A percentile compares a stretch with the other conserved stretches of the same genome.
phyloP scores from a whole-genome alignment of 1,140 invertebrate species.

The Dufourea novaeangliae region DNA sequence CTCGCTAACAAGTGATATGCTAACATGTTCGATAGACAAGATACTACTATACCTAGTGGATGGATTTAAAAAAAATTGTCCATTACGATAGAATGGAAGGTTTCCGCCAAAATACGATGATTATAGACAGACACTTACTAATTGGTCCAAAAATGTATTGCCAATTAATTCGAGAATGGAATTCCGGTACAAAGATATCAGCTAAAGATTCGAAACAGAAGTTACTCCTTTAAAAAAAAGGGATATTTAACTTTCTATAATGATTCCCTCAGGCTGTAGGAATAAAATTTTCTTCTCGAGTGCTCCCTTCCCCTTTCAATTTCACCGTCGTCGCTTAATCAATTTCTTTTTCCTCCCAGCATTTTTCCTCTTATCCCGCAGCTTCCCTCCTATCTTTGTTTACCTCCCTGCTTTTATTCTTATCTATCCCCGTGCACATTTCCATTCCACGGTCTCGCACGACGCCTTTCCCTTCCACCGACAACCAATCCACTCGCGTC shows the following conservation, averaged over 20 bases:
- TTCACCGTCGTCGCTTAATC: conserved; percentile 18
- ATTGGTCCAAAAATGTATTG: too few species aligned
- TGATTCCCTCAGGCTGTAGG: background rate
- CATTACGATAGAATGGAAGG: too few species aligned
- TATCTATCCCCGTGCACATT: conserved; percentile 22
- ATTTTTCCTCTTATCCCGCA: background rate
- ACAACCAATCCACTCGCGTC: background rate
- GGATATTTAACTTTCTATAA: conserved; percentile 1
- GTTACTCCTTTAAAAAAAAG: background rate
- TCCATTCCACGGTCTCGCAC: conserved; percentile 13
- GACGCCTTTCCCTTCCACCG: too few species aligned
- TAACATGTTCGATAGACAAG: background rate
- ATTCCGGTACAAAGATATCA: too few species aligned
- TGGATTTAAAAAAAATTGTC: too few species aligned
- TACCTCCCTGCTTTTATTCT: conserved; percentile 23
- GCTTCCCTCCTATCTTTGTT: conserved; percentile 14
- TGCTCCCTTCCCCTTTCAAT: conserved; percentile 2
- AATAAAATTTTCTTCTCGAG: conserved; percentile 11
- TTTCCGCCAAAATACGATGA: too few species aligned
- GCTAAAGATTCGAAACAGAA: too few species aligned
- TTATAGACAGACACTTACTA: too few species aligned
- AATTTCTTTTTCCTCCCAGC: background rate
- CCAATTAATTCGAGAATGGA: too few species aligned
- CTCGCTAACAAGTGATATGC: background rate
- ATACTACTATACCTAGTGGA: too few species aligned